Percentiles rank a stretch among this genome's conserved stretches.
These are phyloP conservation scores for Aphodius granarius DNA, from an alignment of 2,888 invertebrate species.

Conservation along the genomic window DNA sequence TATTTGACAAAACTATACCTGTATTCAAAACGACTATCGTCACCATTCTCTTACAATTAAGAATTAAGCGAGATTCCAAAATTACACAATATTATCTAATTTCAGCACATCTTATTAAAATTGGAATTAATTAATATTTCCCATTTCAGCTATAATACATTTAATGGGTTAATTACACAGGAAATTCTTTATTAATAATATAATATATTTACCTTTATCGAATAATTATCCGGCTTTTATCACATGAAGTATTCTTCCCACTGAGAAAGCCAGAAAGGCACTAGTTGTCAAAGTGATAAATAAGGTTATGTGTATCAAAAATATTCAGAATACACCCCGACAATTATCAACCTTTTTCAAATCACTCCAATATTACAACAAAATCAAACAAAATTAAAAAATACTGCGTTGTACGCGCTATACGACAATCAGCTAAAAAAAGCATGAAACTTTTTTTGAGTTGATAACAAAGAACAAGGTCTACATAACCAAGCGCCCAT, in stretches of 20 bases:
- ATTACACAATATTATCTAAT: no score
- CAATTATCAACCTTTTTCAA: not conserved
- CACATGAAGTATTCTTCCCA: no score
- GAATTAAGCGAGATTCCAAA: no score
- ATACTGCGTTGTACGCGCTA: no score
- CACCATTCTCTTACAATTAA: no score
- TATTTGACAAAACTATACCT: not conserved
- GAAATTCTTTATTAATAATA: not conserved
- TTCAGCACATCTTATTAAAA: no score
- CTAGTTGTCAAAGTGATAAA: not conserved
- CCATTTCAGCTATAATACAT: not conserved
- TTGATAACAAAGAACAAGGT: no score
- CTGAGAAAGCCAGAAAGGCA: not conserved
- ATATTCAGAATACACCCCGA: not conserved
- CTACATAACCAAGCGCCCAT: no score
- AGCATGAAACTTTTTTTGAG: no score
- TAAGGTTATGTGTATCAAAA: not conserved
- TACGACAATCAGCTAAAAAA: no score
- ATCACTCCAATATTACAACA: not conserved
- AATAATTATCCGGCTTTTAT: not conserved
- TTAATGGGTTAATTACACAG: not conserved
- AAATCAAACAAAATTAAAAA: no score
- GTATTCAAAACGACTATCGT: constrained; percentile 3
- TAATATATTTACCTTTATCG: not conserved
- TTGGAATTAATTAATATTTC: not conserved